Percentiles rank a stretch among this genome's conserved stretches.
phyloP scores from a whole-genome alignment of 2,113 vertebrate genomes.

The Takifugu flavidus region DNA sequence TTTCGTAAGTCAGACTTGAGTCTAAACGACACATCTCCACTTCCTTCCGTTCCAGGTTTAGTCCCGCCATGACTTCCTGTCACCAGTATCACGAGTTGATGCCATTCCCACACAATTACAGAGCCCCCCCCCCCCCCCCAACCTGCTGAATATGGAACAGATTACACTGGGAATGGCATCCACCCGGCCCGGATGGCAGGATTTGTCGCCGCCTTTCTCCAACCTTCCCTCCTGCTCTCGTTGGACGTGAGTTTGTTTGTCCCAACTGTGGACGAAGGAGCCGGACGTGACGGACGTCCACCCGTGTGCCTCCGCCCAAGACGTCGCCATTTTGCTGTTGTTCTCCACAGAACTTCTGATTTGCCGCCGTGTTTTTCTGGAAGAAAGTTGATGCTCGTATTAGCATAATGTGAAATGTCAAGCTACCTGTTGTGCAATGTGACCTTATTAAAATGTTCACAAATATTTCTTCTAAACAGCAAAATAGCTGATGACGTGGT shows the following conservation, averaged over 20 bases:
- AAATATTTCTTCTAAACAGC: no score
- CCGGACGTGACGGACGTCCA: slow-evolving; percentile 8
- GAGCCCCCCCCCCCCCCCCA: no score
- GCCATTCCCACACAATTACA: no score
- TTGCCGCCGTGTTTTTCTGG: background rate
- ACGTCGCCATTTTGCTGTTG: background rate
- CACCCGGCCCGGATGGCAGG: slow-evolving; percentile 5
- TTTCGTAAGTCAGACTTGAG: no score
- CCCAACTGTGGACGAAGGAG: slow-evolving; percentile 9
- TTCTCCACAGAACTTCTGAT: background rate
- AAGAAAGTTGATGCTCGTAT: background rate
- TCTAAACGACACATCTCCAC: no score
- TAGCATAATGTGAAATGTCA: background rate
- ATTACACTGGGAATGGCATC: slow-evolving; percentile 6
- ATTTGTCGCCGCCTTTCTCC: slow-evolving; percentile 11
- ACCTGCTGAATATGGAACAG: no score
- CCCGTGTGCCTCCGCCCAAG: no score
- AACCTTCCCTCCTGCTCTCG: slow-evolving; percentile 10
- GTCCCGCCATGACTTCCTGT: no score
- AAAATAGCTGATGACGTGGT: no score
- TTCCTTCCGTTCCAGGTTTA: no score
- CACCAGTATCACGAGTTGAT: no score
- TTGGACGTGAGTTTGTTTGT: slow-evolving; percentile 39
- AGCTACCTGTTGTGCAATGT: background rate
- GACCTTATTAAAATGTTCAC: no score